These are phyloP conservation scores for Cyclargus thomasi DNA, from an alignment of 1,140 invertebrate genomes.

Conservation along the genomic window DNA sequence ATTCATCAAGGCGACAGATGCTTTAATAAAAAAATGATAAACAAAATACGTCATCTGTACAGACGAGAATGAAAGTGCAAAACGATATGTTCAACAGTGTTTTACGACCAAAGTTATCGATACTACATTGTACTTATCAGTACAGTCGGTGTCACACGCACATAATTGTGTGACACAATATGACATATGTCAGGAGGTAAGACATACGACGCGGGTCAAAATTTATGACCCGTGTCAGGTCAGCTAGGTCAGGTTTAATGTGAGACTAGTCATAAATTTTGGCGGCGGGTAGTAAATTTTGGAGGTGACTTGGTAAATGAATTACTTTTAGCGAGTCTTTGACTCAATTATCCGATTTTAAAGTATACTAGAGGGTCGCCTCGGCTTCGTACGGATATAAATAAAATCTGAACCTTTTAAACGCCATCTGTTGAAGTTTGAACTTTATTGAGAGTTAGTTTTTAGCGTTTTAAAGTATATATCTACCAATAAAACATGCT, in stretches of 20 bases:
- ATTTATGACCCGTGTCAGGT: background rate
- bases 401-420: too few species aligned
- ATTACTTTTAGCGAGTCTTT: too few species aligned
- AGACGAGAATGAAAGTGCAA: background rate
- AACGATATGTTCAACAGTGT: background rate
- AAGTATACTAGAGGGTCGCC: too few species aligned
- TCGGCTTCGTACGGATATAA: too few species aligned
- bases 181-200: background rate
- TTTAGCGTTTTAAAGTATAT: too few species aligned
- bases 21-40: background rate
- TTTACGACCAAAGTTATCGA: background rate
- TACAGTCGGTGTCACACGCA: background rate
- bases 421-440: too few species aligned
- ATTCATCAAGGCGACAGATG: background rate
- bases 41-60: background rate
- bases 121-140: background rate
- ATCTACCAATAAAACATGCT: too few species aligned
- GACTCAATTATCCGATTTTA: too few species aligned
- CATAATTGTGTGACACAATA: background rate
- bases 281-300: too few species aligned
- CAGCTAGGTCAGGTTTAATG: background rate
- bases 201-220: background rate
- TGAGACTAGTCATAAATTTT: too few species aligned
- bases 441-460: too few species aligned
- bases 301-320: too few species aligned